Percentiles rank a stretch among this genome's conserved stretches.
Conservation (phyloP, 2,113 vertebrate genomes). For the Chloropsis cyanopogon region DNA sequence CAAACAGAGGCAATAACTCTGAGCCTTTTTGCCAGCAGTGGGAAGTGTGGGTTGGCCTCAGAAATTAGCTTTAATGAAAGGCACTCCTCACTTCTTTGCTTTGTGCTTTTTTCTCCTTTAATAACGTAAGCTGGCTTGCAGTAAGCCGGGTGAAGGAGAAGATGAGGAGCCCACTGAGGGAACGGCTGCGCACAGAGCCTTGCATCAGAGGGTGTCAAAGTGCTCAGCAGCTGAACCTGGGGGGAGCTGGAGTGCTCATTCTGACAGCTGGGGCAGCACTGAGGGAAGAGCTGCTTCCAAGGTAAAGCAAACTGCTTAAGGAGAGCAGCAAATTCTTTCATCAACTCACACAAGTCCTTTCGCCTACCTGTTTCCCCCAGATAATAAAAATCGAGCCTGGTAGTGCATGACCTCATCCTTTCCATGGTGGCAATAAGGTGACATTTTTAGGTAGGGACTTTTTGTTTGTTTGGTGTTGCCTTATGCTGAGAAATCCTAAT, state of each 20-base stretch:
- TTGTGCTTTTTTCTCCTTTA: conserved; percentile 18
- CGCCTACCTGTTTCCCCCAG: neutral
- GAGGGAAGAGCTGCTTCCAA: neutral
- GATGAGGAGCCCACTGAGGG: neutral
- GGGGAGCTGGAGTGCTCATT: neutral
- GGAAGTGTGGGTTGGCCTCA: conserved; percentile 32
- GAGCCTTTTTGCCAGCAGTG: neutral
- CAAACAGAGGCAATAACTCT: neutral
- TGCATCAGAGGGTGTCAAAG: conserved; percentile 17
- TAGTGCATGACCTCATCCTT: neutral
- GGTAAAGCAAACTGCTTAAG: neutral
- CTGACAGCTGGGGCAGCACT: neutral
- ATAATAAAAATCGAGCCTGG: neutral
- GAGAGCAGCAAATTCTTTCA: neutral
- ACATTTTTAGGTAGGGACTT: neutral
- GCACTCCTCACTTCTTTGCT: neutral
- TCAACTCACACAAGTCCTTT: neutral
- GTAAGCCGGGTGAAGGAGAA: neutral
- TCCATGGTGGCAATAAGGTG: neutral
- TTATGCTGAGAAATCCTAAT: neutral
- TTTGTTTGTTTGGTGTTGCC: neutral
- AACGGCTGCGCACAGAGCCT: neutral
- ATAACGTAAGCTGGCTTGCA: neutral
- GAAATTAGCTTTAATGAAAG: conserved; percentile 48
- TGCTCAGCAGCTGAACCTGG: neutral